Evolutionary conservation across 2,113 vertebrate species (phyloP).

Genomic region (Halichoerus grypus): DNA sequence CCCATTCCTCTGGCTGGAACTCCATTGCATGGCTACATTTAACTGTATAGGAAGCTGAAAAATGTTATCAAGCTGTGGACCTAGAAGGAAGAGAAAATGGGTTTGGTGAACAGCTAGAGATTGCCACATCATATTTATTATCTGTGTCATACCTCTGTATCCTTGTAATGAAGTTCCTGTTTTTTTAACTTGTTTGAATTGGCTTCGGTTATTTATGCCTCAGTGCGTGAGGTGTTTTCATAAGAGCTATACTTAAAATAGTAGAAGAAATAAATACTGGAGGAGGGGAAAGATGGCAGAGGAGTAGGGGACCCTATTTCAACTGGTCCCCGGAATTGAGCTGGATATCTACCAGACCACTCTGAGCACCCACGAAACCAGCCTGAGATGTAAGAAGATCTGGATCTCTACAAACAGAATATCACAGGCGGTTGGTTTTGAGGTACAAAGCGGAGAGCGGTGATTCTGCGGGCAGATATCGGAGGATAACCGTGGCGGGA

Average conservation of each 20-base stretch:
- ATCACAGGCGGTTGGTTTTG: too few species aligned
- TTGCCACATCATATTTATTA: neutral
- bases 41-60: conserved; percentile 20
- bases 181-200: conserved; percentile 56
- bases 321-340: too few species aligned
- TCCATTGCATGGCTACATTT: neutral
- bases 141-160: neutral
- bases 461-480: too few species aligned
- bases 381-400: too few species aligned
- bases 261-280: conserved; percentile 43
- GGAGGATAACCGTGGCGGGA: too few species aligned
- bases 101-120: conserved; percentile 7
- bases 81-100: conserved; percentile 44
- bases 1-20: neutral
- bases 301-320: too few species aligned
- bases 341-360: too few species aligned
- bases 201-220: conserved; percentile 53
- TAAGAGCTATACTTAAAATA: conserved; percentile 43
- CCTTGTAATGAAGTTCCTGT: neutral
- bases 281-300: too few species aligned
- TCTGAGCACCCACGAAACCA: too few species aligned
- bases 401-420: too few species aligned
- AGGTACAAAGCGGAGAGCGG: too few species aligned
- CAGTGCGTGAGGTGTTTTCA: conserved; percentile 16
- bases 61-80: neutral